Percentiles rank a stretch among this genome's conserved stretches.
Conservation (phyloP, 1,140 invertebrate genomes). For the Teleopsis dalmanni region DNA sequence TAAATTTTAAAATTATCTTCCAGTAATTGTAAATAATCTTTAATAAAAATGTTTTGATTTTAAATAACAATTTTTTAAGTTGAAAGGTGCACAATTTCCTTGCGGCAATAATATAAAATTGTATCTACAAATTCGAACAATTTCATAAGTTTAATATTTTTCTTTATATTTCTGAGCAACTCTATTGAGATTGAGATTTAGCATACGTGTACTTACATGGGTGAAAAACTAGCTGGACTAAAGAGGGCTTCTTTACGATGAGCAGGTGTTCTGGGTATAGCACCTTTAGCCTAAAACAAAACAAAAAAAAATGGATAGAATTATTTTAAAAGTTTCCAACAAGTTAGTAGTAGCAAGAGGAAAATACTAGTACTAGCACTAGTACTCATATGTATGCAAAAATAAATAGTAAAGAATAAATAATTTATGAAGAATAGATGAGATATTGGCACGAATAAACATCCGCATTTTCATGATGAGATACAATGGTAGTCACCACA, state of each 20-base stretch:
- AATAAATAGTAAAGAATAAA: neutral
- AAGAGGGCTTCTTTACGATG: slow-evolving; percentile 16
- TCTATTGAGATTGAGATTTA: too few species aligned
- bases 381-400: neutral
- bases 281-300: slow-evolving; percentile 15
- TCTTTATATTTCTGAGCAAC: too few species aligned
- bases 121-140: too few species aligned
- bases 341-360: neutral
- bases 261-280: slow-evolving; percentile 18
- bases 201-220: slow-evolving; percentile 15
- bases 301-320: slow-evolving; percentile 6
- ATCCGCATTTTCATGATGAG: too few species aligned
- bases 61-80: too few species aligned
- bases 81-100: too few species aligned
- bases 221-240: slow-evolving; percentile 16
- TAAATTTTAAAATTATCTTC: too few species aligned
- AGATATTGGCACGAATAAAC: neutral
- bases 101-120: too few species aligned
- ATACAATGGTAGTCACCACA: too few species aligned
- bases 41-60: too few species aligned
- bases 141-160: too few species aligned
- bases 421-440: neutral
- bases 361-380: neutral
- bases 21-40: too few species aligned
- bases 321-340: slow-evolving; percentile 1